A percentile compares a stretch with the other conserved stretches of the same genome.
Conservation (phyloP, 2,113 vertebrate species). For the Falco punctatus region DNA sequence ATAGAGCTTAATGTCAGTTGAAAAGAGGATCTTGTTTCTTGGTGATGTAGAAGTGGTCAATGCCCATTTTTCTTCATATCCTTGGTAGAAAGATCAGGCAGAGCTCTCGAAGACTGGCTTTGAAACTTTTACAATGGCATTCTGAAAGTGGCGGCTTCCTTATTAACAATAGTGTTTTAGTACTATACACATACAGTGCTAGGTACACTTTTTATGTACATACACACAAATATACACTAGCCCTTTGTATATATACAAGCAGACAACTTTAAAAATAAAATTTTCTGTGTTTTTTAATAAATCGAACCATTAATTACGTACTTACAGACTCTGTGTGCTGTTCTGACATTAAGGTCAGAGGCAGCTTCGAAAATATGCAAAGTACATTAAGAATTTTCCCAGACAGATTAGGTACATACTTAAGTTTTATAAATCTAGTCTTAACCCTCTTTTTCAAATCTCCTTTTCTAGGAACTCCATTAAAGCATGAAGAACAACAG, state of each 20-base stretch:
- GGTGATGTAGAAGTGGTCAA: neutral
- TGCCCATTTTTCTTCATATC: neutral
- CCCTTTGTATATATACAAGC: neutral
- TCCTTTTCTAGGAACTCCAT: constrained; percentile 63
- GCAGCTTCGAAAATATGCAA: neutral
- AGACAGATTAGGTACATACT: constrained; percentile 41
- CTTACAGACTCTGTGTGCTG: neutral
- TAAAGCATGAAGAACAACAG: constrained; percentile 57
- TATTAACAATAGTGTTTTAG: neutral
- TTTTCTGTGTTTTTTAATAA: neutral
- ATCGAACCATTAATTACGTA: neutral
- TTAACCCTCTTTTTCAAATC: constrained; percentile 73
- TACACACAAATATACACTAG: neutral
- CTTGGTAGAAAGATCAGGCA: neutral
- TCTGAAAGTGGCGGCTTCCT: neutral
- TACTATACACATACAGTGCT: neutral
- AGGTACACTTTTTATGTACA: neutral
- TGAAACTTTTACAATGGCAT: neutral
- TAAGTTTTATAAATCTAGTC: constrained; percentile 33
- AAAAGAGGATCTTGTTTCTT: neutral
- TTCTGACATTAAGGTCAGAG: neutral
- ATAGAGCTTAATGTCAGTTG: neutral
- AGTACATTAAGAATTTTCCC: constrained; percentile 54
- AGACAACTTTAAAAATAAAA: neutral
- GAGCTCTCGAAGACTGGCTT: neutral